Conservation (phyloP, 2,797 vertebrate species). For the Macropus fuliginosus region DNA sequence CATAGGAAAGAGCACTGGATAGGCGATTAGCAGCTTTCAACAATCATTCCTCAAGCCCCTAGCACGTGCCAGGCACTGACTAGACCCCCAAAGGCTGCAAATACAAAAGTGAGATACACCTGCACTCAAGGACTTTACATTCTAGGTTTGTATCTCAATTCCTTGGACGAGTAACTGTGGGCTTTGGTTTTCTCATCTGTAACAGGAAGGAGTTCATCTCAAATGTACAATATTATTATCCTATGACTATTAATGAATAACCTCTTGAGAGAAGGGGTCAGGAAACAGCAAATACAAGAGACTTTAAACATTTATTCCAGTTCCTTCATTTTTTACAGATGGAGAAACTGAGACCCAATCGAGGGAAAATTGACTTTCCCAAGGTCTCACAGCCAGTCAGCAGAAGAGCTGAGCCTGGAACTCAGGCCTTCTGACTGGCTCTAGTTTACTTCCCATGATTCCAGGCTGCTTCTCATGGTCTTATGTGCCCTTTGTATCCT, state of each 20-base stretch:
- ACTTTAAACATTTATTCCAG: background rate
- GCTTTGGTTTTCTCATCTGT: background rate
- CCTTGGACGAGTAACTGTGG: background rate
- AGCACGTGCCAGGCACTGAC: background rate
- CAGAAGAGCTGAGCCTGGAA: background rate
- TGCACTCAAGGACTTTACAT: background rate
- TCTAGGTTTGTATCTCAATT: background rate
- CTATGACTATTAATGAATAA: background rate
- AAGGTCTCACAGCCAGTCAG: background rate
- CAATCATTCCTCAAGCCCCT: background rate
- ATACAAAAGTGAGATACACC: background rate
- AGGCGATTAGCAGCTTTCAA: background rate
- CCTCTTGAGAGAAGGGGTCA: background rate
- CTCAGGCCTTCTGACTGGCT: background rate
- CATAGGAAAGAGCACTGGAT: background rate
- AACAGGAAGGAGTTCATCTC: background rate
- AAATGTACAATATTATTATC: background rate
- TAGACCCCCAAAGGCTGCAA: background rate
- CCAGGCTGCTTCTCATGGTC: background rate
- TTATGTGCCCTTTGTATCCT: background rate
- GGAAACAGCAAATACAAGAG: background rate
- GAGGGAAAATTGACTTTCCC: background rate
- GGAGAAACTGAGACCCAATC: background rate
- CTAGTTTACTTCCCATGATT: background rate
- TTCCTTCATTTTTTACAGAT: background rate